Percentiles rank a stretch among this genome's conserved stretches.
phyloP scores from a whole-genome alignment of 2,888 invertebrate genomes.

The Dendrolimus houi region DNA sequence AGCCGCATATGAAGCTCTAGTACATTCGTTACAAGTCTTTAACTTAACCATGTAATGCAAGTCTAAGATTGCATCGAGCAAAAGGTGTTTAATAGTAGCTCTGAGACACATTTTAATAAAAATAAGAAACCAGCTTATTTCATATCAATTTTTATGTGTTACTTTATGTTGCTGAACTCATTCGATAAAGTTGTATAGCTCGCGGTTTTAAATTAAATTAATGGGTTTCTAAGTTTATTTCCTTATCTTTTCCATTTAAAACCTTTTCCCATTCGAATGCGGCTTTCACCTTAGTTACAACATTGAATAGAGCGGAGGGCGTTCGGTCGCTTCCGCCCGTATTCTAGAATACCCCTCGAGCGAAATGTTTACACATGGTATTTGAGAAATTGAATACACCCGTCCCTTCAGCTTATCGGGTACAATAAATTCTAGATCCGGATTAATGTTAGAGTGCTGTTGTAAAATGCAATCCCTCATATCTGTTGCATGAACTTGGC shows the following conservation, averaged over 20 bases:
- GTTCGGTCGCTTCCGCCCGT: too few species aligned
- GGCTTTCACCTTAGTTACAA: constrained; percentile 41
- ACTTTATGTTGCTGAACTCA: constrained; percentile 37
- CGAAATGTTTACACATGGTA: too few species aligned
- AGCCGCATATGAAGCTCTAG: too few species aligned
- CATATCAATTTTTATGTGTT: constrained; percentile 32
- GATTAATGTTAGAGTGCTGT: constrained; percentile 2
- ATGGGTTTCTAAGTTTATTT: constrained; percentile 51
- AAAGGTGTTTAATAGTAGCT: constrained; percentile 2
- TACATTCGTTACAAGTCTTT: too few species aligned
- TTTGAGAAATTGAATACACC: too few species aligned
- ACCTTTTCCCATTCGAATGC: constrained; percentile 32
- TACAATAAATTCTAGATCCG: neutral
- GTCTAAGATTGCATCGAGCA: neutral
- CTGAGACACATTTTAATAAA: too few species aligned
- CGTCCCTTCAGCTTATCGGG: too few species aligned
- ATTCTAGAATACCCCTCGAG: too few species aligned
- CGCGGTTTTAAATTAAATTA: constrained; percentile 58
- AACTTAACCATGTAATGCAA: too few species aligned
- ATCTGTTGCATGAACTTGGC: constrained; percentile 52
- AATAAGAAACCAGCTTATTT: constrained; percentile 19
- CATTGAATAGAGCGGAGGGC: constrained; percentile 15
- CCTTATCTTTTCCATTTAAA: constrained; percentile 44
- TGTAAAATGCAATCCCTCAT: constrained; percentile 18
- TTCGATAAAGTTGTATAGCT: constrained; percentile 40